Evolutionary conservation across 1,140 invertebrate species (phyloP), one percentile per base, ranked within the genome.

Genomic region (Nasonia longicornis): DNA sequence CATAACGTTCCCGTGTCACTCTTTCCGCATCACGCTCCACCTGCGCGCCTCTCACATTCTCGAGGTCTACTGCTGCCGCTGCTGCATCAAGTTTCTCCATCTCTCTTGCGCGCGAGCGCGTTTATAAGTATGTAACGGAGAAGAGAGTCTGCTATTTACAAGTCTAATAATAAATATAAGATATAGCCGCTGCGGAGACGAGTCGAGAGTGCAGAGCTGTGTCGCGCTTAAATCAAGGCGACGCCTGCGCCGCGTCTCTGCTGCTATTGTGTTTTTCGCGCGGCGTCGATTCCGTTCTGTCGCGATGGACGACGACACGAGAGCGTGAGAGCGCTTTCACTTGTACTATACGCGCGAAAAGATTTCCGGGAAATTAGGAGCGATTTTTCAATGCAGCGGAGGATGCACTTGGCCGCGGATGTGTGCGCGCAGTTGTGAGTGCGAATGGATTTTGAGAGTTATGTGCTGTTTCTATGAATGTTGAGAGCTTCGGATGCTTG

Each of bases 151-250:
- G 66, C 26, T 70, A 77, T 81, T 81, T 71, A 77, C 74, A 38
- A 63, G 70, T 81, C 80, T 81, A 81, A 81, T 81, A 81, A 81
- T 81, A 81, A 76, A 81, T n/a, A n/a, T n/a, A n/a, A n/a, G 8
- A 14, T 45, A n/a, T 35, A 35, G 16, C 12, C 70, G 70, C 38
- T n/a, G 20, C 20, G 48, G 26, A 22, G 38, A 35, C 38, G 20
- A 22, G 8, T 26, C 42, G 79, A 80, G 79, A 80, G 79, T 80
- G 64, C 22, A 75, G 79, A 75, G 48, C 45, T 70, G 72, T 80
- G 79, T 80, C 70, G 48, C 71, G 73, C 48, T 72, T 75, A 75
- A 80, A 80, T 80, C 79, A 76, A 20, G 72, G n/a, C 20, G 72
- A 74, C 72, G 72, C 72, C 20, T 20, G 52, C 67, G 67, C 67